A percentile compares a stretch with the other conserved stretches of the same genome.
Conservation (phyloP, 2,797 vertebrate species). For the Pristis pectinata region DNA sequence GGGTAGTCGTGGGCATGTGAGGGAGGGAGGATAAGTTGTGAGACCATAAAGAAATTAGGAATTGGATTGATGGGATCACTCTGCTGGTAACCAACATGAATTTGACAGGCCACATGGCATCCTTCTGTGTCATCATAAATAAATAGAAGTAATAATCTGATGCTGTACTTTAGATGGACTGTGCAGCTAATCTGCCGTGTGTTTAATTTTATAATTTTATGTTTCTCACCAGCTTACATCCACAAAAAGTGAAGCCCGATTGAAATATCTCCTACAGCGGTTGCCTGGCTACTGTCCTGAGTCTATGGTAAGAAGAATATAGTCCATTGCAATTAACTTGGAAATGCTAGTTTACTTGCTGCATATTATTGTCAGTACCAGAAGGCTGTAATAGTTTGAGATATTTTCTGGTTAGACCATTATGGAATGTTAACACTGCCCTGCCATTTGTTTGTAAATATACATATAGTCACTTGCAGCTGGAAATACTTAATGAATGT, state of each 20-base stretch:
- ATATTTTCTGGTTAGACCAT: not conserved
- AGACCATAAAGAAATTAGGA: too few relatives aligned
- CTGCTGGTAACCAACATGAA: too few relatives aligned
- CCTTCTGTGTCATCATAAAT: too few relatives aligned
- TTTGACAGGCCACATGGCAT: too few relatives aligned
- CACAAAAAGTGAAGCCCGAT: conserved; percentile 92
- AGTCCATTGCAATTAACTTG: conserved; percentile 40
- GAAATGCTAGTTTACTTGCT: conserved; percentile 42
- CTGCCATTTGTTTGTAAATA: not conserved
- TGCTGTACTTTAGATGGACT: not conserved
- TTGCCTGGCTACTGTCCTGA: conserved; percentile 91
- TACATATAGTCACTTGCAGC: not conserved
- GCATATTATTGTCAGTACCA: conserved; percentile 40
- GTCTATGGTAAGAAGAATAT: conserved; percentile 74
- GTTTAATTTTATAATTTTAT: conserved; percentile 38
- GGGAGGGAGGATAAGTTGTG: too few relatives aligned
- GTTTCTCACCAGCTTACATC: conserved; percentile 70
- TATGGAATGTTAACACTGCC: not conserved
- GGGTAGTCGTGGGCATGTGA: too few relatives aligned
- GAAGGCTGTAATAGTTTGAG: not conserved
- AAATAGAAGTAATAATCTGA: not conserved
- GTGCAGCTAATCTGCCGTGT: not conserved
- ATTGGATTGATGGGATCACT: too few relatives aligned
- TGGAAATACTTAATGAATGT: not conserved
- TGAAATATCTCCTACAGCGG: conserved; percentile 85